Percentiles rank a stretch among this genome's conserved stretches.
These are phyloP conservation scores for Cyphomyrus discorhynchus DNA, from an alignment of 2,113 vertebrate genomes.

Conservation along the genomic window DNA sequence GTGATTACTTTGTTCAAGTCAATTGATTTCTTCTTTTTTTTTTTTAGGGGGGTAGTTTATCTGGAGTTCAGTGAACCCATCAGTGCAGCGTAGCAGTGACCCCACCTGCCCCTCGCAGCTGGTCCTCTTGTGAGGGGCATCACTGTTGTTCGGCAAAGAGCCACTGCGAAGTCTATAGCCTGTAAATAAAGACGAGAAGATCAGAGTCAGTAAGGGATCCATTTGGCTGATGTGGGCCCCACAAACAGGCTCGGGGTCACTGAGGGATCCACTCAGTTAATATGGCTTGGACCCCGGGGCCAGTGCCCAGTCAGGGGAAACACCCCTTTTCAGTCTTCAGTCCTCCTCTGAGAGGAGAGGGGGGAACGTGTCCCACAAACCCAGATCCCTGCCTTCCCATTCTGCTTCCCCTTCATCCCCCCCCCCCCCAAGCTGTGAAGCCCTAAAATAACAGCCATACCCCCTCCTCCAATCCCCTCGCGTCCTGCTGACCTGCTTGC, in stretches of 20 bases:
- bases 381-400: neutral
- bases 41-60: neutral
- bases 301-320: neutral
- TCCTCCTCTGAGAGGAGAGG: neutral
- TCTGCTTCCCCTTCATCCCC: neutral
- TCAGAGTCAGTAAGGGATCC: neutral
- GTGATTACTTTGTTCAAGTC: conserved; percentile 25
- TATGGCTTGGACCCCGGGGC: no score
- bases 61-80: neutral
- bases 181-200: neutral
- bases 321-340: neutral
- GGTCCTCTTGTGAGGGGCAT: conserved; percentile 5
- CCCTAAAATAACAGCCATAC: neutral
- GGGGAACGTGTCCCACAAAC: neutral
- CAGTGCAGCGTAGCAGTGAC: conserved; percentile 4
- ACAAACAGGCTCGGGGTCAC: neutral
- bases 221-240: neutral
- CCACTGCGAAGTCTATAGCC: neutral
- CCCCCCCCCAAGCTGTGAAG: neutral
- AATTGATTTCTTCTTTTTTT: conserved; percentile 13
- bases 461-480: neutral
- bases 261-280: no score
- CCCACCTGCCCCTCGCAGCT: neutral
- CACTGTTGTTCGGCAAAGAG: neutral
- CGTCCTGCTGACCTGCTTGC: neutral